phyloP scores from a whole-genome alignment of 2,888 invertebrate genomes.

The Sphinx pinastri region DNA sequence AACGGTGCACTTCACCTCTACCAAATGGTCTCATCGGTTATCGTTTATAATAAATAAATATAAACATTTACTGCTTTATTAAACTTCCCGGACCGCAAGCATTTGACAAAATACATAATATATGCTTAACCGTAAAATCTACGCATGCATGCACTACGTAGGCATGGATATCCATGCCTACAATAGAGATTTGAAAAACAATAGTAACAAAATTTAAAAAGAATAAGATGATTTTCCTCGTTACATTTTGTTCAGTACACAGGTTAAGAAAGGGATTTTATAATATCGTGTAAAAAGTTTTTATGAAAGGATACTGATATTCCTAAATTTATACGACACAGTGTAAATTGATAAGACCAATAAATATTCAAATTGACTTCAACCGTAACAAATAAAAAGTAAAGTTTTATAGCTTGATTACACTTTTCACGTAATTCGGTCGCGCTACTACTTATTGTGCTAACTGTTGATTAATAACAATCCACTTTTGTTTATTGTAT shows the following conservation, averaged over 20 bases:
- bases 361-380: slow-evolving; percentile 43
- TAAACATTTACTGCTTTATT: slow-evolving; percentile 75
- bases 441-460: slow-evolving; percentile 30
- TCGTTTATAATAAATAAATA: slow-evolving; percentile 64
- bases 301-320: too few species aligned
- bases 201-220: too few species aligned
- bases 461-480: slow-evolving; percentile 38
- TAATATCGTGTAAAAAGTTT: too few species aligned
- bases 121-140: slow-evolving; percentile 64
- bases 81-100: slow-evolving; percentile 62
- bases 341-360: too few species aligned
- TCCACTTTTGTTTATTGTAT: slow-evolving; percentile 52
- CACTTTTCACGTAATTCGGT: slow-evolving; percentile 39
- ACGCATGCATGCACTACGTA: slow-evolving; percentile 39
- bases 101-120: slow-evolving; percentile 69
- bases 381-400: slow-evolving; percentile 45
- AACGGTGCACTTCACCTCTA: slow-evolving; percentile 74
- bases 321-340: too few species aligned
- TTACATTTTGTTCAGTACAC: too few species aligned
- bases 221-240: too few species aligned
- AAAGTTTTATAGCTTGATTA: slow-evolving; percentile 48
- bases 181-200: slow-evolving; percentile 27
- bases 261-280: too few species aligned
- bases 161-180: slow-evolving; percentile 39
- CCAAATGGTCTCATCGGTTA: slow-evolving; percentile 56